Conservation (phyloP, 2,888 invertebrate genomes). For the Micoletzkya japonica region DNA sequence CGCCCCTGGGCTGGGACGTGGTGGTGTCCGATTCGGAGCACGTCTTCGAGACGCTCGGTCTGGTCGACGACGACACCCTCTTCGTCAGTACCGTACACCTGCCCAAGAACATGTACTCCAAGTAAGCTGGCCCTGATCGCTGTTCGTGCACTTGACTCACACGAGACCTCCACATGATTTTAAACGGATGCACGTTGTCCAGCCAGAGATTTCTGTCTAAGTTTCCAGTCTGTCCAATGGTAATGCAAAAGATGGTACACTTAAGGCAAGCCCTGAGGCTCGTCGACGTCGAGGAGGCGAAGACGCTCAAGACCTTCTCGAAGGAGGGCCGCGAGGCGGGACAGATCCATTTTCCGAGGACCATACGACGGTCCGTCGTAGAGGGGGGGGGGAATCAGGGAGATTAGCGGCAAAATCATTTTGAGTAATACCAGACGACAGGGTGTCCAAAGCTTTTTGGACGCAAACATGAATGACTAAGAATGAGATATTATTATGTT, state of each 20-base stretch:
- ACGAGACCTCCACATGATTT: not conserved
- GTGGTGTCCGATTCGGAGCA: slow-evolving; percentile 32
- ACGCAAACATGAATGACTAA: too few species aligned
- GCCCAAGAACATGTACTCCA: slow-evolving; percentile 56
- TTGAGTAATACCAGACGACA: too few species aligned
- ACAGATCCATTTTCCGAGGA: slow-evolving; percentile 55
- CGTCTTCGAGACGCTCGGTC: slow-evolving; percentile 40
- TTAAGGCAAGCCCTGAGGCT: slow-evolving; percentile 50
- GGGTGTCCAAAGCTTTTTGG: too few species aligned
- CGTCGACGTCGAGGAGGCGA: slow-evolving; percentile 37
- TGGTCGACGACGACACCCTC: slow-evolving; percentile 49
- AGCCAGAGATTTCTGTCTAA: not conserved
- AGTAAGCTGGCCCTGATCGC: slow-evolving; percentile 35
- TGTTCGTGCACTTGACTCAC: not conserved
- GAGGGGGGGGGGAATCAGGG: too few species aligned
- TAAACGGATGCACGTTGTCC: not conserved
- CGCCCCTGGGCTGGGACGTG: slow-evolving; percentile 58
- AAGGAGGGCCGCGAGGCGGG: slow-evolving; percentile 49
- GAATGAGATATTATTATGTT: too few species aligned
- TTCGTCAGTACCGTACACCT: slow-evolving; percentile 43
- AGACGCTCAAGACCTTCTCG: slow-evolving; percentile 38
- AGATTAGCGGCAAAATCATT: too few species aligned
- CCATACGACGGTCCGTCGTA: slow-evolving; percentile 43
- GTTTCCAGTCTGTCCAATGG: too few species aligned
- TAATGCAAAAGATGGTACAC: too few species aligned